A percentile compares a stretch with the other conserved stretches of the same genome.
These are phyloP conservation scores for Polyommatus iphigenia DNA, from an alignment of 2,888 invertebrate species.

Conservation along the genomic window DNA sequence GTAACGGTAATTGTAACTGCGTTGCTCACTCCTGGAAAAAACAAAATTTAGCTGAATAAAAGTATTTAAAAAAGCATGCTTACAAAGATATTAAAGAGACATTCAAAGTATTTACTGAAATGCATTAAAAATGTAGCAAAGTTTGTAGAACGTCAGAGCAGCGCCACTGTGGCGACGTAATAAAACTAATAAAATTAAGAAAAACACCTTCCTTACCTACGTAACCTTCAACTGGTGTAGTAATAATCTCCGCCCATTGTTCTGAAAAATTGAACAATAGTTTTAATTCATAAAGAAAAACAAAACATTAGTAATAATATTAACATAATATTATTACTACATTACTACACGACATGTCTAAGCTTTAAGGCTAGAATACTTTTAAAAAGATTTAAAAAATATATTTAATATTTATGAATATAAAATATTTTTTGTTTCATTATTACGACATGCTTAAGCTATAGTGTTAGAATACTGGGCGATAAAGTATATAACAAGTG, in stretches of 20 bases:
- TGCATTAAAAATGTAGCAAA: no score
- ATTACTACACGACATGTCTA: no score
- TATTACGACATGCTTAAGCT: background rate
- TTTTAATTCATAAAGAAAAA: no score
- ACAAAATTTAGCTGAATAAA: background rate
- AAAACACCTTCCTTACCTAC: slow-evolving; percentile 59
- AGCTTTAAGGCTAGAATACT: no score
- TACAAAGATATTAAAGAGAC: background rate
- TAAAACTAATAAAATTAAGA: background rate
- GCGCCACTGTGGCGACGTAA: no score
- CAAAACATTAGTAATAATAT: no score
- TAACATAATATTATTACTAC: no score
- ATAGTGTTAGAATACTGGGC: slow-evolving; percentile 13
- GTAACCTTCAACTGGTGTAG: slow-evolving; percentile 57
- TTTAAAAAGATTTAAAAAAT: no score
- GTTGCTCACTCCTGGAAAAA: slow-evolving; percentile 57
- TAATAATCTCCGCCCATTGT: slow-evolving; percentile 62
- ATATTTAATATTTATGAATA: no score
- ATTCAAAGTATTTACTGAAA: no score
- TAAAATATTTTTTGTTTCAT: background rate
- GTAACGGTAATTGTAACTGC: slow-evolving; percentile 56
- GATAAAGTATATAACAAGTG: background rate
- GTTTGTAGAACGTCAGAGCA: no score
- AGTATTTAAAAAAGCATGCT: background rate
- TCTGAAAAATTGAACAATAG: slow-evolving; percentile 47